A percentile compares a stretch with the other conserved stretches of the same genome.
Conservation (phyloP, 1,140 invertebrate species). For the Brachionus rotundiformis region DNA sequence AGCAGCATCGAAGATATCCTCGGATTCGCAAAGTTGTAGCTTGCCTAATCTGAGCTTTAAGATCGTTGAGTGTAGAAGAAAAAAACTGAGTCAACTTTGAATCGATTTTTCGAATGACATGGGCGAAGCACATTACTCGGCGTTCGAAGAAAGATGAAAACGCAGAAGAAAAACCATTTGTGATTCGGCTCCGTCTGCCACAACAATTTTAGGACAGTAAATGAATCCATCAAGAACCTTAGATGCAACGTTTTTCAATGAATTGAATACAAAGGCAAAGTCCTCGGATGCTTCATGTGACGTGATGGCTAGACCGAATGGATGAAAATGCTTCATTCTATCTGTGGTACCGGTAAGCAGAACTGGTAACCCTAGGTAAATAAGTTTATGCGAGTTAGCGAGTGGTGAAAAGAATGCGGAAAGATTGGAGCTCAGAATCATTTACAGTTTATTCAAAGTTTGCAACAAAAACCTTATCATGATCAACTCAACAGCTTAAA, state of each 20-base stretch:
- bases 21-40: slow-evolving; percentile 8
- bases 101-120: slow-evolving; percentile 8
- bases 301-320: not conserved
- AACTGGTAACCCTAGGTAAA: not conserved
- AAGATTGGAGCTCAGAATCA: no score
- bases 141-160: slow-evolving; percentile 1
- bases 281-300: not conserved
- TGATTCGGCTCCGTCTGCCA: slow-evolving; percentile 12
- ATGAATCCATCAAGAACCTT: not conserved
- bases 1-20: not conserved
- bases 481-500: no score
- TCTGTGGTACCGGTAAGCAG: not conserved
- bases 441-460: no score
- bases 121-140: slow-evolving; percentile 3
- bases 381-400: not conserved
- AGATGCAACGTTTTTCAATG: not conserved
- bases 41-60: not conserved
- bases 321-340: not conserved
- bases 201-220: slow-evolving; percentile 2
- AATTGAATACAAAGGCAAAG: not conserved
- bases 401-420: not conserved
- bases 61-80: not conserved
- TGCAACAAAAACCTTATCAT: no score
- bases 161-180: not conserved
- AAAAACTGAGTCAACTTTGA: not conserved